These are phyloP conservation scores for Himalopsyche phryganea DNA, from an alignment of 1,140 invertebrate genomes.

Conservation along the genomic window DNA sequence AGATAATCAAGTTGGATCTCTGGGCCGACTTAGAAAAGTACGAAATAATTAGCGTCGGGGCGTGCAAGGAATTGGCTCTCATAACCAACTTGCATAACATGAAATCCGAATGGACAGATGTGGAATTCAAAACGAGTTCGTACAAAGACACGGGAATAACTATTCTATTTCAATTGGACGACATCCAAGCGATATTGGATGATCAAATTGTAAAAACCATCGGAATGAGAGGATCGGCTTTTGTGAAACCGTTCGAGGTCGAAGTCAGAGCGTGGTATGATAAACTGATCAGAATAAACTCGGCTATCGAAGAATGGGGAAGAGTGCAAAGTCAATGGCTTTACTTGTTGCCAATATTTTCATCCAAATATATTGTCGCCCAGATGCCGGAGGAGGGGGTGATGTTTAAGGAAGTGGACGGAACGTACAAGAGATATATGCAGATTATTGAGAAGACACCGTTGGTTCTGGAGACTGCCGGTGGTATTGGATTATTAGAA, in stretches of 20 bases:
- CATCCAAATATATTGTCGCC: slow-evolving; percentile 86
- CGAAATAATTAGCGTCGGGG: slow-evolving; percentile 85
- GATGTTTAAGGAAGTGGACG: slow-evolving; percentile 72
- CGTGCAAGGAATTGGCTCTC: slow-evolving; percentile 81
- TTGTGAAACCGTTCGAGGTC: slow-evolving; percentile 82
- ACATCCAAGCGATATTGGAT: slow-evolving; percentile 81
- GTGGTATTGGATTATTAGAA: slow-evolving; percentile 69
- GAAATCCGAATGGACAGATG: slow-evolving; percentile 78
- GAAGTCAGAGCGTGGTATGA: slow-evolving; percentile 82
- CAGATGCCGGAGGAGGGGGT: slow-evolving; percentile 90
- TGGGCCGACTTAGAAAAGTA: slow-evolving; percentile 72
- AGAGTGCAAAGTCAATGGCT: slow-evolving; percentile 86
- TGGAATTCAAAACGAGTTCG: slow-evolving; percentile 66
- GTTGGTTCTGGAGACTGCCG: slow-evolving; percentile 70
- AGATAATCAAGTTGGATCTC: slow-evolving; percentile 75
- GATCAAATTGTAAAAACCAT: slow-evolving; percentile 88
- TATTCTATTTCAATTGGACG: slow-evolving; percentile 78
- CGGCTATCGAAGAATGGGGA: slow-evolving; percentile 83
- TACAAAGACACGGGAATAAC: slow-evolving; percentile 78
- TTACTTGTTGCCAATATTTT: slow-evolving; percentile 91
- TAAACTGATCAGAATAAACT: slow-evolving; percentile 71
- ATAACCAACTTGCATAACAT: slow-evolving; percentile 78
- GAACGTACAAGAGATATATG: slow-evolving; percentile 80
- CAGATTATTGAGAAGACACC: slow-evolving; percentile 66
- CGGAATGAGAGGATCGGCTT: slow-evolving; percentile 86